Evolutionary conservation across 2,113 vertebrate species (phyloP), one percentile per base, ranked within the genome.

Genomic region (Rafetus swinhoei): DNA sequence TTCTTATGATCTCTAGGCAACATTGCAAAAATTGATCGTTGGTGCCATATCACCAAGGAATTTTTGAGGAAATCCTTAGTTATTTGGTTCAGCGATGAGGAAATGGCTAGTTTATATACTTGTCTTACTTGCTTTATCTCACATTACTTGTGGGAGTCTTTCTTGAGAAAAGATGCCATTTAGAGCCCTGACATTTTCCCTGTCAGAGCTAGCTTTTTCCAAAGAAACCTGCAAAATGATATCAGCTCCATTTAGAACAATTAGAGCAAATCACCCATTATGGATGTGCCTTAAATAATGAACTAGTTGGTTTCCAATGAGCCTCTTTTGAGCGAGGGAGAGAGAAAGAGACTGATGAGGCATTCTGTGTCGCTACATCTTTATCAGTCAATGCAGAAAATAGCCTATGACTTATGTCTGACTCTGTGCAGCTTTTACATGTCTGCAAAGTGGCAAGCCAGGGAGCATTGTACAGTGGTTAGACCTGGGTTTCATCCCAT

Each of bases 291-390:
- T 94, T 95, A 79, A 69, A 55, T 92, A 16, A 87, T 87, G 89
- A 96, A 95, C 92, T 80, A 96, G 84, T 95, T 95, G 80, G 25
- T 81, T 96, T 95, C 18, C 91, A 92, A 82, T 89, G 92, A 93
- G 74, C 21, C 90, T 94, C 65, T 85, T 93, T 87, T 79, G 85
- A 92, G 83, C 27, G 29, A 90, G 76, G 80, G 7, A 54, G 53
- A 60, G 59, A 27, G 59, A 79, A 39, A 86, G 80, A 94, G 65
- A 94, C 50, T 84, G 45, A 90, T 86, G 56, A 45, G 93, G 50
- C 54, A 85, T 94, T 92, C 3, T 91, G 52, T 69, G 52, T 80
- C 89, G 69, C 74, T 90, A 24, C 9, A 12, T 87, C 83, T 82
- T 94, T 91, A 57, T 79, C 45, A 86, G 87, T 90, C 57, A 80